Evolutionary conservation across 2,888 invertebrate species (phyloP).

Genomic region (Steromphala cineraria): DNA sequence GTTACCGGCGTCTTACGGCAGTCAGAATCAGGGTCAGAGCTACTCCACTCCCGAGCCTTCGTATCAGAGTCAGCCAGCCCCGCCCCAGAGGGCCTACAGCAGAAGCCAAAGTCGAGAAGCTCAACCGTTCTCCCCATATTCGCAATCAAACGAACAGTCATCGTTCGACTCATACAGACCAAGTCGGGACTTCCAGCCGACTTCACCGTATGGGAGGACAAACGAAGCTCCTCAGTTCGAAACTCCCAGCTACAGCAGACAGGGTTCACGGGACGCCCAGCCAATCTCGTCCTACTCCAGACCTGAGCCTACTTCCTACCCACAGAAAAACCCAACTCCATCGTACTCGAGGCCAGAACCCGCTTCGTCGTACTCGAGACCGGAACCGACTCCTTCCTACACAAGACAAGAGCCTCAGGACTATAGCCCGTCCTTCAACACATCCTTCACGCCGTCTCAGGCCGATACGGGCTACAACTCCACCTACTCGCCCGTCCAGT

Average conservation of each 20-base stretch:
- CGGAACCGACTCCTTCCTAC: conserved; percentile 6
- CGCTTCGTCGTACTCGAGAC: neutral
- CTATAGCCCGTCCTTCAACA: neutral
- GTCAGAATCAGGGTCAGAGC: conserved; percentile 14
- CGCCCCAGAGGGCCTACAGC: neutral
- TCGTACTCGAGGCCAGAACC: neutral
- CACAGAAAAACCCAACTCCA: neutral
- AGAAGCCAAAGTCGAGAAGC: conserved; percentile 19
- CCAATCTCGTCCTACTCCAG: conserved; percentile 1
- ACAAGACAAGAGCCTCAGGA: conserved; percentile 14
- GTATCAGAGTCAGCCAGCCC: conserved; percentile 25
- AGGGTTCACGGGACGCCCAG: conserved; percentile 7
- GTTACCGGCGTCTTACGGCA: conserved; percentile 33
- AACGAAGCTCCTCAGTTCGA: conserved; percentile 11
- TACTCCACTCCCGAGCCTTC: conserved; percentile 22
- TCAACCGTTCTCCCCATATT: conserved; percentile 14
- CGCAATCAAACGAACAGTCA: conserved; percentile 11
- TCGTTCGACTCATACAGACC: neutral
- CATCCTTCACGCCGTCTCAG: neutral
- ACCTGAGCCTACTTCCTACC: conserved; percentile 12
- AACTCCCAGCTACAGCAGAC: neutral
- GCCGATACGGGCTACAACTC: neutral
- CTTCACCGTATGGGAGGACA: neutral
- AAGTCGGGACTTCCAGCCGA: neutral
- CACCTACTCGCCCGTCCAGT: conserved; percentile 5